Evolutionary conservation across 2,113 vertebrate genomes (phyloP), one percentile per base, ranked within the genome.

Genomic region (Hepsetus odoe): DNA sequence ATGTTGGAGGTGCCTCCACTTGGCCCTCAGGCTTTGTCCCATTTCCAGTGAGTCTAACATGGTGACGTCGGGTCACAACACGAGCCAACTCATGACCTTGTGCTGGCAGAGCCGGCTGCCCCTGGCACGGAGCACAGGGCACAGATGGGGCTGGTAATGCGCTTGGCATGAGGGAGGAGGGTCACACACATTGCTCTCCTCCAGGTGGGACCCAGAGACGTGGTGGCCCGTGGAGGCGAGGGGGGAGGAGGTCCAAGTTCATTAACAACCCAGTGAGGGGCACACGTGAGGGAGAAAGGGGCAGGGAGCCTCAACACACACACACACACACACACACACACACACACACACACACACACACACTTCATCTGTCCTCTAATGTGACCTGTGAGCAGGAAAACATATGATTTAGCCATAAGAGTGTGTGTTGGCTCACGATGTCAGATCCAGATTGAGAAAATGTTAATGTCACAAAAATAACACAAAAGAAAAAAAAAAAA

Each of bases 81-180:
- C 82, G 87, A 72, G 89, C 87, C 89, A 90, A 87, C 85, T 89
- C 89, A 87, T 86, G 91, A 93, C 91, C 91, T 92, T 92, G 90
- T 89, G 84, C 86, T 89, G 86, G 87, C 82, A 76, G 83, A 59
- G 44, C 20, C 73, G 80, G 65, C 85, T 22, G 71, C 77, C 81
- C 73, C 85, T 87, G 80, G 85, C 75, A 85, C 56, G 58, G 72
- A 83, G 87, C n/a, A 67, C 62, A 79, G 77, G 81, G 84, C 85
- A 86, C 92, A 93, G 90, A 93, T 92, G 92, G 92, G 87, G 82
- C 85, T 88, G 87, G 82, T 91, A 91, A 92, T 91, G 83, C 82
- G 74, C 80, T 90, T 90, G 90, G 90, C 89, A 86, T 81, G 76
- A 72, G 56, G 32, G 59, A 40, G 71, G 55, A 58, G 70, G 79